phyloP scores from a whole-genome alignment of 2,113 vertebrate genomes.

The Climacteris rufus region DNA sequence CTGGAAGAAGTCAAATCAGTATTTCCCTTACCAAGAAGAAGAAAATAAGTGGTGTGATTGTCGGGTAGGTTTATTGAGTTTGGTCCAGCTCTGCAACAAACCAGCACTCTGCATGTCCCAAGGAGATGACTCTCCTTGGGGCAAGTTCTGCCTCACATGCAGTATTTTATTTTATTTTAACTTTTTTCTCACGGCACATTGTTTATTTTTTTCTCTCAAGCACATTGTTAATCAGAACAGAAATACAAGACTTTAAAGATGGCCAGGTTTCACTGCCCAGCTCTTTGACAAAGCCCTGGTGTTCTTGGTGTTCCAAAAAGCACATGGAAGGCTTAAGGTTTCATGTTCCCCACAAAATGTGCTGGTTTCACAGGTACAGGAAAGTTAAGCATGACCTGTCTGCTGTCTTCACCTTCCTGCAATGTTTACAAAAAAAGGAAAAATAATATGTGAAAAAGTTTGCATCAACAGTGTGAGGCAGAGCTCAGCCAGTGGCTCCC shows the following conservation, averaged over 20 bases:
- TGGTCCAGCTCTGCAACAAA: neutral
- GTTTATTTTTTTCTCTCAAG: neutral
- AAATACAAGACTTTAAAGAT: neutral
- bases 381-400: neutral
- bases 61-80: neutral
- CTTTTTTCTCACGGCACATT: neutral
- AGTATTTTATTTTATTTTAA: neutral
- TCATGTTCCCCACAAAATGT: neutral
- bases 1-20: neutral
- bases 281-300: neutral
- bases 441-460: neutral
- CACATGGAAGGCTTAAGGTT: neutral
- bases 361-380: neutral
- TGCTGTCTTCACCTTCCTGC: neutral
- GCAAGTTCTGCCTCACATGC: neutral
- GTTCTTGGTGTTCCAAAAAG: neutral
- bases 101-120: neutral
- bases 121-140: neutral
- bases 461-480: neutral
- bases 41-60: neutral
- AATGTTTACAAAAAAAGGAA: neutral
- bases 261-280: neutral
- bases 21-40: neutral
- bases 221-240: neutral
- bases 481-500: neutral